Conservation (phyloP, 2,113 vertebrate genomes). For the Grallaria varia region DNA sequence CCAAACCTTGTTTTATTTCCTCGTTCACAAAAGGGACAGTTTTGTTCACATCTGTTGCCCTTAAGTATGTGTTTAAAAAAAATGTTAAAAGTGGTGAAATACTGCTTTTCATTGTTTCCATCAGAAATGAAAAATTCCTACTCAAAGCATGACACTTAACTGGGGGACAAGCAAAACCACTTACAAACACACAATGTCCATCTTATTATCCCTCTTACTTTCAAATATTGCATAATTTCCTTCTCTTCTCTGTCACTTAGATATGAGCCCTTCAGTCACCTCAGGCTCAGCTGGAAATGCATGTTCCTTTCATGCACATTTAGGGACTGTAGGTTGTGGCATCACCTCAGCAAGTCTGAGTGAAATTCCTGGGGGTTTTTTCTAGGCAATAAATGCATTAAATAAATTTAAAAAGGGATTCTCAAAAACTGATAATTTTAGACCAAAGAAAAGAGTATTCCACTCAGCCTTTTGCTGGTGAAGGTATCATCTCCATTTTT, state of each 20-base stretch:
- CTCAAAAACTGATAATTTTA: background rate
- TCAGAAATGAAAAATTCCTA: background rate
- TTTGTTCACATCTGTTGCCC: background rate
- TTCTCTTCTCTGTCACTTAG: background rate
- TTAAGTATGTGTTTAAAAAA: background rate
- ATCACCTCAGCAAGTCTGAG: background rate
- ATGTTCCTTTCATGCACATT: background rate
- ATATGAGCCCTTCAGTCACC: background rate
- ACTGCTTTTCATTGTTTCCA: background rate
- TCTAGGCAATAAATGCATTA: background rate
- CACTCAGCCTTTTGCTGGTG: background rate
- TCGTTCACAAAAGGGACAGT: background rate
- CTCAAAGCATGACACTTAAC: accelerated
- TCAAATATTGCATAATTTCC: background rate
- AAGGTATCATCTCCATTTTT: background rate
- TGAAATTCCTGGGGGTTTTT: background rate
- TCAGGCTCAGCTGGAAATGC: background rate
- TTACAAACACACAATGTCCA: background rate
- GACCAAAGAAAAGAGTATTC: background rate
- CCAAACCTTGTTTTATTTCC: background rate
- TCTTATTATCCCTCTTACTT: background rate
- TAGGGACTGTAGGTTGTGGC: background rate
- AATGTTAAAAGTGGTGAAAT: background rate
- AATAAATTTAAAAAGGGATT: too few species aligned
- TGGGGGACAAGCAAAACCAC: background rate